A percentile compares a stretch with the other conserved stretches of the same genome.
Evolutionary conservation across 2,888 invertebrate genomes (phyloP).

Genomic region (Eurytoma californica): DNA sequence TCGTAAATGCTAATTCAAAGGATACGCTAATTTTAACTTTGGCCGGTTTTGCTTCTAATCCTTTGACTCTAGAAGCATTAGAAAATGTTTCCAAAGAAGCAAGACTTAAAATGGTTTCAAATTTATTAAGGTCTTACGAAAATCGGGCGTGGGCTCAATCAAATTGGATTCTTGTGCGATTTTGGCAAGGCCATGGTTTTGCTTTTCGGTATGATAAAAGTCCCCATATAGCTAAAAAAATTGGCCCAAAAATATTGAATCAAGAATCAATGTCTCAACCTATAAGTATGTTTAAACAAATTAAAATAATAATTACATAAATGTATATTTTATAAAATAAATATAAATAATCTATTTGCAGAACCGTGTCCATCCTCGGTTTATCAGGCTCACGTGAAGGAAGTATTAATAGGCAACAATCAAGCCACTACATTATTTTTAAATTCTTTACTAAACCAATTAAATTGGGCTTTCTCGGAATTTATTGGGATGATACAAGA

Average conservation of each 20-base stretch:
- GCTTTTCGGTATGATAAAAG: conserved; percentile 82
- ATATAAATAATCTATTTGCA: conserved; percentile 65
- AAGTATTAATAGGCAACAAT: conserved; percentile 80
- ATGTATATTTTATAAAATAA: conserved; percentile 18
- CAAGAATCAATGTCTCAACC: conserved; percentile 75
- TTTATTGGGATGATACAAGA: conserved; percentile 91
- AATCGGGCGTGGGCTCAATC: conserved; percentile 90
- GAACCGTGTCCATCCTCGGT: conserved; percentile 83
- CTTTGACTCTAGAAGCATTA: conserved; percentile 82
- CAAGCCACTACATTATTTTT: conserved; percentile 82
- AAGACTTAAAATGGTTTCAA: conserved; percentile 80
- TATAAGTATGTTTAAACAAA: conserved; percentile 67
- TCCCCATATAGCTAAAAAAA: conserved; percentile 75
- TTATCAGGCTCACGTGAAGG: conserved; percentile 81
- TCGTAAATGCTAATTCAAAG: conserved; percentile 84
- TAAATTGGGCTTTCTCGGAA: conserved; percentile 93
- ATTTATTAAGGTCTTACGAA: conserved; percentile 86
- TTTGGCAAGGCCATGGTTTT: conserved; percentile 91
- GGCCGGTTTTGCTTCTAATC: conserved; percentile 86
- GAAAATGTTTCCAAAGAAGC: conserved; percentile 82
- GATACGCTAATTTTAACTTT: conserved; percentile 86
- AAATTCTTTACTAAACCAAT: conserved; percentile 86
- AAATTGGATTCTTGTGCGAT: conserved; percentile 88
- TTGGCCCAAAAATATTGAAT: conserved; percentile 74
- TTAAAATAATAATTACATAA: not conserved